Conservation (phyloP, 2,888 invertebrate genomes). For the Eristalinus aeneus region DNA sequence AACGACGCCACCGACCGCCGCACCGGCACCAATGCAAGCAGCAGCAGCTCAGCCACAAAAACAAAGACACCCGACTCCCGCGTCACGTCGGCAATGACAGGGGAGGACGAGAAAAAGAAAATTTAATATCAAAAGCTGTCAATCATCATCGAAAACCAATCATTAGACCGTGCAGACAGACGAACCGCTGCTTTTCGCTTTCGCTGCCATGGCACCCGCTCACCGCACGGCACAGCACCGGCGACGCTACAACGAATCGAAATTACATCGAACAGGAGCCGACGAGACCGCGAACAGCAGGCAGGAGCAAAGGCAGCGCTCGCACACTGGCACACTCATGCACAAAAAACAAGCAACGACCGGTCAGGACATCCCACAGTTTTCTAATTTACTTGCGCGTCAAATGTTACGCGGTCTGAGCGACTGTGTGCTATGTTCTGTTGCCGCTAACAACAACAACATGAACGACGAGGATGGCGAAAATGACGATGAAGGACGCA, state of each 20-base stretch:
- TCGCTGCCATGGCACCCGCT: constrained; percentile 40
- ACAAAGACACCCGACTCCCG: constrained; percentile 7
- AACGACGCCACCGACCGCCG: constrained; percentile 21
- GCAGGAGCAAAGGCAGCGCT: not conserved
- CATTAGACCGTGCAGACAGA: constrained; percentile 68
- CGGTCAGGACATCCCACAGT: constrained; percentile 58
- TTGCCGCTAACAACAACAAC: not conserved
- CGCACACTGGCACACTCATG: not conserved
- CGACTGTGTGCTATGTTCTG: constrained; percentile 40
- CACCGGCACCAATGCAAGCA: not conserved
- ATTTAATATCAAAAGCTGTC: constrained; percentile 71
- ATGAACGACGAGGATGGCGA: no score
- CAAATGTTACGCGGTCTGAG: constrained; percentile 68
- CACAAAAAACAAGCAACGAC: constrained; percentile 36
- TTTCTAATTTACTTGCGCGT: constrained; percentile 71
- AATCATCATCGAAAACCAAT: constrained; percentile 71
- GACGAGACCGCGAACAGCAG: not conserved
- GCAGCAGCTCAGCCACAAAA: not conserved
- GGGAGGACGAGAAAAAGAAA: constrained; percentile 45
- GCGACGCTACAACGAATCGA: constrained; percentile 36
- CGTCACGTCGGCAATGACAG: not conserved
- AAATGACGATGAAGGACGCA: not conserved
- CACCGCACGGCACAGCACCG: constrained; percentile 10
- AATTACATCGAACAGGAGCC: constrained; percentile 46
- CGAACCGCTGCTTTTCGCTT: constrained; percentile 35